A percentile compares a stretch with the other conserved stretches of the same genome.
phyloP scores from a whole-genome alignment of 2,888 invertebrate genomes.

The Hoplodrina blanda region DNA sequence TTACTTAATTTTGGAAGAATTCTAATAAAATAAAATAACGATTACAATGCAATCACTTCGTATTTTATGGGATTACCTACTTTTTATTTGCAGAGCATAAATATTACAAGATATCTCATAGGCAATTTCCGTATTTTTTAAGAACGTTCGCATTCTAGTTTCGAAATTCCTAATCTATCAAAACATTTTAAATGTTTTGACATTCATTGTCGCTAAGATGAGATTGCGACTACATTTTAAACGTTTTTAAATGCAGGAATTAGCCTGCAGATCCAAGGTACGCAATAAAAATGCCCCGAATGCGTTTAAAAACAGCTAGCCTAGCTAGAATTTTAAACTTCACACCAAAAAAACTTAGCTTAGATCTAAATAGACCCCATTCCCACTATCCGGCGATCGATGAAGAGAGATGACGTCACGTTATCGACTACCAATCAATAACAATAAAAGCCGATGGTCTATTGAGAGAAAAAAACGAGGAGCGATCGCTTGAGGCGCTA shows the following conservation, averaged over 20 bases:
- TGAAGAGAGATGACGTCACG: constrained; percentile 55
- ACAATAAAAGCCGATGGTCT: constrained; percentile 65
- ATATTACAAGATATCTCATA: not conserved
- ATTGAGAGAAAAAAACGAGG: constrained; percentile 63
- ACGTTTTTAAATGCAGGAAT: not conserved
- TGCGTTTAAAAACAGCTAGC: not conserved
- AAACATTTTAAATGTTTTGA: not conserved
- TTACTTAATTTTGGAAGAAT: no score
- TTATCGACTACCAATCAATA: constrained; percentile 65
- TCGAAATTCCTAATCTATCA: no score
- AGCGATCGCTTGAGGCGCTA: constrained; percentile 74
- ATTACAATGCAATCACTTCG: no score
- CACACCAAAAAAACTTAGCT: constrained; percentile 3
- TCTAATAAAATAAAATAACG: no score
- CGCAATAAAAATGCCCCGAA: not conserved
- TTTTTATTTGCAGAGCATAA: not conserved
- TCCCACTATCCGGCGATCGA: constrained; percentile 41
- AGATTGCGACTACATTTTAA: not conserved
- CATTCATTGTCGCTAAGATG: not conserved
- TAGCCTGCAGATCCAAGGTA: not conserved
- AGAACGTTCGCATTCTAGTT: no score
- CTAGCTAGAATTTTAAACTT: not conserved
- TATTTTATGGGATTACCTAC: no score
- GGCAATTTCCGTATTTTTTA: not conserved
- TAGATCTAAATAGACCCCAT: constrained; percentile 31